A percentile compares a stretch with the other conserved stretches of the same genome.
These are phyloP conservation scores for Leptobrachium leishanense DNA, from an alignment of 2,113 vertebrate species.

Conservation along the genomic window DNA sequence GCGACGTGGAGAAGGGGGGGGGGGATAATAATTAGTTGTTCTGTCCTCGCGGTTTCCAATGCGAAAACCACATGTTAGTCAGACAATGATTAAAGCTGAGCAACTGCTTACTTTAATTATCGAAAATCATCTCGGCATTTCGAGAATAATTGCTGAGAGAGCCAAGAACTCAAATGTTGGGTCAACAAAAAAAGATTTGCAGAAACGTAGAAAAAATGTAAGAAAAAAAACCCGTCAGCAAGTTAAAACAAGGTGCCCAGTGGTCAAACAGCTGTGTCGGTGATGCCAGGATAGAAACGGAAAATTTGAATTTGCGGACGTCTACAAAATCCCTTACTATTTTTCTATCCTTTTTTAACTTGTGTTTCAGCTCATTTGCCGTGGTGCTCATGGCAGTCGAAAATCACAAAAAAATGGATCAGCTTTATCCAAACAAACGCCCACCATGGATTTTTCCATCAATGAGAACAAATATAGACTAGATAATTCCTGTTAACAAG, in stretches of 20 bases:
- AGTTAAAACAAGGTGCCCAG: constrained; percentile 8
- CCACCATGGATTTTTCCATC: neutral
- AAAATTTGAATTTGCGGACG: neutral
- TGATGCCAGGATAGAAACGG: neutral
- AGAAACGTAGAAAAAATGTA: neutral
- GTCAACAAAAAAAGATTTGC: constrained; percentile 12
- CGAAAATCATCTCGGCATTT: constrained; percentile 25
- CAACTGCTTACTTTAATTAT: constrained; percentile 41
- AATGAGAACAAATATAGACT: neutral
- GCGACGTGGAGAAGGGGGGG: neutral
- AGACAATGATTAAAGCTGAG: constrained; percentile 45
- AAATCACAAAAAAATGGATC: no score
- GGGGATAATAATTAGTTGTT: constrained; percentile 15
- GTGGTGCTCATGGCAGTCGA: no score
- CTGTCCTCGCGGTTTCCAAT: constrained; percentile 25
- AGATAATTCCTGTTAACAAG: neutral
- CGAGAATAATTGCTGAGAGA: constrained; percentile 19
- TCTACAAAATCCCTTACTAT: no score
- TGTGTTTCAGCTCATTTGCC: no score
- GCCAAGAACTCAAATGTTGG: constrained; percentile 2
- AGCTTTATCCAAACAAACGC: no score
- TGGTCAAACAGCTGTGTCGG: constrained; percentile 10
- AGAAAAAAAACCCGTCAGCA: neutral
- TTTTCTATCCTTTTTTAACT: no score
- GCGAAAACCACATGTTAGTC: constrained; percentile 46